Base-by-base conservation (phyloP, 2,888 invertebrate species). In the Temnothorax unifasciatus region DNA sequence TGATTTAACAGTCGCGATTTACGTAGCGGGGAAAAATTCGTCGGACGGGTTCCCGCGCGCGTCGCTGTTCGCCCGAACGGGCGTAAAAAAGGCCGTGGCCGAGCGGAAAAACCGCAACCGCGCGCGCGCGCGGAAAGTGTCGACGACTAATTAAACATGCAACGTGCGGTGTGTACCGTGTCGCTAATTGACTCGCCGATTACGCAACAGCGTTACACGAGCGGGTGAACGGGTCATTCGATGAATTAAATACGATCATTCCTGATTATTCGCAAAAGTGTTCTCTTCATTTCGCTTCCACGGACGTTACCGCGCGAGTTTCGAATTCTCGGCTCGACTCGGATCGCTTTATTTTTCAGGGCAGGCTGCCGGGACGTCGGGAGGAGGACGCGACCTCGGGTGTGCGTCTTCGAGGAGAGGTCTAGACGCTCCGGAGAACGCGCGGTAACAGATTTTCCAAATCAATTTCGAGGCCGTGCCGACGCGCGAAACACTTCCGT, bases 401-500 rank as follows among this genome's bases (percentile, higher is more conserved):
- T 1, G 18, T n/a, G 47, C 15, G 2, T 66, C 34, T 57, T 66
- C 69, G 68, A 68, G 25, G 29, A 54, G 61, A 52, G 13, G 4
- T 71, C 57, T 44, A 34, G 21, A 66, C 41, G 52, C n/a, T 15
- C 41, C 44, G 34, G 47, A 59, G 34, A n/a, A n/a, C 25, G 47
- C 29, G 29, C 44, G 47, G 15, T 59, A 79, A 73, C 74, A 59
- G 74, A 81, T 59, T 81, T 81, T 74, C 47, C 79, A 59, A 47
- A 38, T 21, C 79, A 81, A 81, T 81, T 74, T 59, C 81, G 83
- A 57, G 47, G 29, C 81, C 52, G 74, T 71, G 47, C 21, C 57
- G 66, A 66, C 87, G 81, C 77, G 76, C 87, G 90, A 85, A 86
- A 90, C 89, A 90, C 90, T 93, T 93, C 92, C 93, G 86, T 83